Base-by-base conservation (phyloP, 2,797 vertebrate genomes). In the Spheniscus humboldti region DNA sequence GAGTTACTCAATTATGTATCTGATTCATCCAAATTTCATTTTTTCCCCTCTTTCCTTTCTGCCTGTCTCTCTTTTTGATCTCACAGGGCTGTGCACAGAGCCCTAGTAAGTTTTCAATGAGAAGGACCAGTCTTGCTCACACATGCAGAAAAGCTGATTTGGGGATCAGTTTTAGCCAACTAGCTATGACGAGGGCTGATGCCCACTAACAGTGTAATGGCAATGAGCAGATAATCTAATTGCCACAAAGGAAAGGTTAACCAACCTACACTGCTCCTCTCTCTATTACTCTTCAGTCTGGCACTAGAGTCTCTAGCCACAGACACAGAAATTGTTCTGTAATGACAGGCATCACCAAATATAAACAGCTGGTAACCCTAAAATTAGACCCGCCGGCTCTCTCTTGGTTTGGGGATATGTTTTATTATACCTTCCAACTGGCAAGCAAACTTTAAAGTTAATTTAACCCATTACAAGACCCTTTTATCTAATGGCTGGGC, bases 321-420 rank as follows among this genome's bases (percentile, higher is more conserved):
- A 96, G 93, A 96, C 94, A 92, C 25, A 96, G 88, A 97, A 94
- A 95, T 97, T 94, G 88, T 93, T 95, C 93, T 95, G 45, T 97
- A 97, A 97, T 96, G 86, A 95, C 88, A 97, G 92, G 80, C 90
- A 96, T 95, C 88, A 96, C 83, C 90, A 92, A 95, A 95, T 87
- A 96, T 88, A 97, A 96, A 97, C 91, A 96, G 78, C 86, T 95
- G 76, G 88, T 91, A 93, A 96, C 96, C 94, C 82, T 96, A 96
- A 96, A 95, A 96, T 95, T 92, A 96, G 81, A 76, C 53, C 83
- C 1, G 0, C 67, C 13, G 5, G 45, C 79, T 95, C 76, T 93
- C 52, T 88, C 71, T 95, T 89, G 88, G 89, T 96, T 97, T 96
- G 92, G 91, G 88, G 79, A 89, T 95, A 79, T 63, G 39, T 93